Percentiles rank a stretch among this genome's conserved stretches.
Conservation (phyloP, 1,140 invertebrate genomes). For the Drosophila micromelanica region DNA sequence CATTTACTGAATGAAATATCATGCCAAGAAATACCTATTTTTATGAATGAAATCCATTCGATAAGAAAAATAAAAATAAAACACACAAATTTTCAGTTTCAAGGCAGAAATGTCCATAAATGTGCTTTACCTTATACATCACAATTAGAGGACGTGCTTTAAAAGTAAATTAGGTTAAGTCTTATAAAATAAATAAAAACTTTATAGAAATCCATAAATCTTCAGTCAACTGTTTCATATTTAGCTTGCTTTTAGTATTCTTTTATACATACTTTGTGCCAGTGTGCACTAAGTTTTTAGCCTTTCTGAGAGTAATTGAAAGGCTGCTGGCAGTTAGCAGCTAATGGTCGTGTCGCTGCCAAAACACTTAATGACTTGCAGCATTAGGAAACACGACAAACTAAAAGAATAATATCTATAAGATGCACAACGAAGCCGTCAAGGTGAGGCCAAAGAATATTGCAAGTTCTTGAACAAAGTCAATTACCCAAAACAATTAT, state of each 20-base stretch:
- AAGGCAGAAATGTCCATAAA: neutral
- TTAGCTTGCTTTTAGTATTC: too few relatives aligned
- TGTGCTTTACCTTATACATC: constrained; percentile 3
- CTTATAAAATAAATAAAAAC: too few relatives aligned
- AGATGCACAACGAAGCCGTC: constrained; percentile 32
- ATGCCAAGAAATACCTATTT: neutral
- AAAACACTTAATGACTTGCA: constrained; percentile 53
- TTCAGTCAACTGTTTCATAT: too few relatives aligned
- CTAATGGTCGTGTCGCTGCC: constrained; percentile 42
- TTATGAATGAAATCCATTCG: constrained; percentile 4
- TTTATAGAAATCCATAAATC: too few relatives aligned
- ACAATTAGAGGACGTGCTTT: constrained; percentile 4
- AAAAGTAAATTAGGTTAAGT: neutral
- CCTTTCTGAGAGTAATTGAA: constrained; percentile 39
- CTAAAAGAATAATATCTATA: constrained; percentile 12
- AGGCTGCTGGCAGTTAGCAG: constrained; percentile 34
- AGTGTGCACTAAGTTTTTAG: constrained; percentile 34
- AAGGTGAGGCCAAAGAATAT: constrained; percentile 58
- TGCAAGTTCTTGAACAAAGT: constrained; percentile 57
- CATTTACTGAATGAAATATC: constrained; percentile 18
- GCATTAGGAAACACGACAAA: constrained; percentile 16
- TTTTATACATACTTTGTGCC: neutral
- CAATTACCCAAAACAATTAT: constrained; percentile 62
- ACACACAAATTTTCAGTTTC: neutral
- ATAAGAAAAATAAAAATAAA: neutral